phyloP scores from a whole-genome alignment of 2,888 invertebrate genomes.

The Alloscopus bannaensis region DNA sequence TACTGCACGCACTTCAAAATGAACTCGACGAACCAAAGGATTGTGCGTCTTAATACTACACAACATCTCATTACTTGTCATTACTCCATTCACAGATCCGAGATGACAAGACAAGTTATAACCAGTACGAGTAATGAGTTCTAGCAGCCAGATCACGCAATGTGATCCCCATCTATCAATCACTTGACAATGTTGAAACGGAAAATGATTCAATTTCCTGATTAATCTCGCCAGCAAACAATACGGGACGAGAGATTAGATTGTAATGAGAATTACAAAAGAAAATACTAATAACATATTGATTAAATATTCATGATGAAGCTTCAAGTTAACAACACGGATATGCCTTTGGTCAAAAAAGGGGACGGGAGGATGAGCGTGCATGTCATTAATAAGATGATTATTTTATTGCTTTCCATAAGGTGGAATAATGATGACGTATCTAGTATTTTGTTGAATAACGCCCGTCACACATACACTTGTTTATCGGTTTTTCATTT shows the following conservation, averaged over 20 bases:
- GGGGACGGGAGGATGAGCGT: too few species aligned
- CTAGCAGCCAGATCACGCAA: conserved; percentile 64
- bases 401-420: conserved; percentile 26
- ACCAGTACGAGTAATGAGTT: conserved; percentile 46
- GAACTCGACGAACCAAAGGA: too few species aligned
- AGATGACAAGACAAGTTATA: too few species aligned
- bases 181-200: conserved; percentile 34
- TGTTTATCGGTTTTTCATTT: too few species aligned
- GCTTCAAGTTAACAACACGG: too few species aligned
- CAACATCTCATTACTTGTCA: too few species aligned
- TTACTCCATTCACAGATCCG: too few species aligned
- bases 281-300: too few species aligned
- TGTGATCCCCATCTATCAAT: conserved; percentile 63
- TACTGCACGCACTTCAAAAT: conserved; percentile 48
- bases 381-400: not conserved
- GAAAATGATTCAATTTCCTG: conserved; percentile 45
- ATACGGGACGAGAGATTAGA: not conserved
- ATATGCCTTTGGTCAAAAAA: too few species aligned
- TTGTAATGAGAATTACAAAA: too few species aligned
- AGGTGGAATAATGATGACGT: conserved; percentile 35
- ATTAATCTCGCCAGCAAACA: conserved; percentile 12
- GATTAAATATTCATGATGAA: too few species aligned
- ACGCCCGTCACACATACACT: conserved; percentile 36
- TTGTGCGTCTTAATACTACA: too few species aligned
- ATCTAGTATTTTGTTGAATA: conserved; percentile 32